phyloP scores from a whole-genome alignment of 2,888 invertebrate genomes.

The Stegana nigrithorax region DNA sequence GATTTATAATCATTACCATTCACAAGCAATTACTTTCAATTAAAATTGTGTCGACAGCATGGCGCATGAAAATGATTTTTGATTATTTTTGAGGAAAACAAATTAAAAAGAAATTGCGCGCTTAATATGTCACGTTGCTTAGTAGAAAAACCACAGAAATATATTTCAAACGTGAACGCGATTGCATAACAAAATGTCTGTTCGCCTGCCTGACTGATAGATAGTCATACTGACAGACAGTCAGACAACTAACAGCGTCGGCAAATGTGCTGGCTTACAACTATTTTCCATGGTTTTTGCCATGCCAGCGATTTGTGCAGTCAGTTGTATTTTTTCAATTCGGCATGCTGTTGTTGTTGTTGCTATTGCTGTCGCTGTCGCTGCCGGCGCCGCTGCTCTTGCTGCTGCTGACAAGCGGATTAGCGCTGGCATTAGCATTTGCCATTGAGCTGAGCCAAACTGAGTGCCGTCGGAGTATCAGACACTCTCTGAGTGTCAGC shows the following conservation, averaged over 20 bases:
- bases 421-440: conserved; percentile 37
- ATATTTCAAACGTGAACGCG: neutral
- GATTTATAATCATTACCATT: too few species aligned
- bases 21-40: too few species aligned
- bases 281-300: neutral
- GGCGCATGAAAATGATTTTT: too few species aligned
- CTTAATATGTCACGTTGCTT: too few species aligned
- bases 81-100: too few species aligned
- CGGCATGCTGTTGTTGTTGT: neutral
- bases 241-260: neutral
- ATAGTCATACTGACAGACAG: too few species aligned
- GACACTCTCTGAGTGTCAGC: neutral
- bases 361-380: neutral
- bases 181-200: neutral
- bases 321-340: neutral
- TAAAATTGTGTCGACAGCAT: too few species aligned
- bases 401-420: conserved; percentile 27
- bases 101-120: too few species aligned
- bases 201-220: too few species aligned
- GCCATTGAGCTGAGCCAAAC: neutral
- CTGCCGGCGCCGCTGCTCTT: neutral
- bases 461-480: neutral
- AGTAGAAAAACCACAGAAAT: too few species aligned
- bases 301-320: conserved; percentile 3
- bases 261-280: neutral